These are phyloP conservation scores for Corella eumyota DNA, from an alignment of 23 tunicate genomes.

Conservation along the genomic window DNA sequence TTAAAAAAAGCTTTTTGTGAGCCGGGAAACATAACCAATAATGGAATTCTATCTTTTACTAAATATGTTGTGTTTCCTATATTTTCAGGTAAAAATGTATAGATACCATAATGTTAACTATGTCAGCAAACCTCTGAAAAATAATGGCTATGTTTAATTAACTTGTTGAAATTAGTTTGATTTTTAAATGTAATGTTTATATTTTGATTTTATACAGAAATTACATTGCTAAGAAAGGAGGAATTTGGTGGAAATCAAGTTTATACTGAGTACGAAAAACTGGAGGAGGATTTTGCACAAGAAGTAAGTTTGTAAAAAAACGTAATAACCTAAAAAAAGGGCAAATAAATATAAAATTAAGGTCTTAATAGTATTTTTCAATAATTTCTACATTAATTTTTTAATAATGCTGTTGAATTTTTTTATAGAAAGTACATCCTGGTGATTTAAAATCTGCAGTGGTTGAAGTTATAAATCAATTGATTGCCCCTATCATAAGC, in stretches of 20 bases:
- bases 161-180: neutral
- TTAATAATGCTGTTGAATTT: no score
- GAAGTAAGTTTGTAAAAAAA: constrained; percentile 18
- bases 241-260: constrained; percentile 87
- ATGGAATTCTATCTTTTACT: constrained; percentile 68
- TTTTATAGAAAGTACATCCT: constrained; percentile 75
- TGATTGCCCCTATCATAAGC: constrained; percentile 70
- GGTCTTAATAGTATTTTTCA: no score
- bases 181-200: neutral
- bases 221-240: constrained; percentile 50
- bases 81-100: constrained; percentile 34
- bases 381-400: no score
- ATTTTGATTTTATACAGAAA: constrained; percentile 17
- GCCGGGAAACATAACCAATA: constrained; percentile 86
- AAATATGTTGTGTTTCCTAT: constrained; percentile 74
- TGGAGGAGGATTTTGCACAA: constrained; percentile 69
- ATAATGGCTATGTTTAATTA: neutral
- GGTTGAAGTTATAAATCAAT: constrained; percentile 51
- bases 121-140: neutral
- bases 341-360: no score
- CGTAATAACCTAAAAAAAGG: no score
- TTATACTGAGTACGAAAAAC: constrained; percentile 42
- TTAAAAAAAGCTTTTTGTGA: constrained; percentile 93
- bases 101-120: neutral
- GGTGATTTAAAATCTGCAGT: constrained; percentile 90